Base-by-base conservation (phyloP, 2,888 invertebrate species). In the Orchesella flavescens region DNA sequence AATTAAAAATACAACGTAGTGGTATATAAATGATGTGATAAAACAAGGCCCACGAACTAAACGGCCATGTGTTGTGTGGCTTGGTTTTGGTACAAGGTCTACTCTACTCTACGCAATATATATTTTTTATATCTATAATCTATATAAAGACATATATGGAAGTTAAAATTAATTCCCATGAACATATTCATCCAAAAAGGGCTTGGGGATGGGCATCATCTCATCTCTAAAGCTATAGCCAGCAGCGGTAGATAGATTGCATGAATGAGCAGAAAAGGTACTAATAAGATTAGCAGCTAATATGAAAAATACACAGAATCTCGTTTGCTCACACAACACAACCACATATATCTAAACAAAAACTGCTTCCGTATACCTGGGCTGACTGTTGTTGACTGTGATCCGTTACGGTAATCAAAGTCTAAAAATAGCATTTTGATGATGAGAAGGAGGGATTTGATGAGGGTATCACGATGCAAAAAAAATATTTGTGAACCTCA, bases 391-490 rank as follows among this genome's bases (percentile, higher is more conserved):
- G 34, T 4, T 7, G 3, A 34, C 34, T 2, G 63, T 49, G 19
- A 78, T 78, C 44, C 61, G 71, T 76, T 76, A 68, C 49, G 21
- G 43, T 66, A 15, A 57, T 53, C 53, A 59, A 19, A 17, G 13
- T 71, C 78, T 78, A 78, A 65, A 69, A 78, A 78, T 78, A 78
- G 69, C 34, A 34, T 24, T 34, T 44, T 44, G 74, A 74, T 59
- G 68, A 77, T 24, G 76, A 53, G 9, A n/a, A n/a, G n/a, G 34
- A 34, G 7, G 34, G 34, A 34, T 53, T 34, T 66, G 66, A 78
- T 78, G 49, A 59, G 78, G 17, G 49, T n/a, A 78, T 78, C 69
- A 76, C 66, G 66, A 71, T 13, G 46, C 21, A 69, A 59, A 49
- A 59, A 15, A 44, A 69, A 69, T 10, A 24, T n/a, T 17, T 3